Evolutionary conservation across 2,797 vertebrate species (phyloP).

Genomic region (Oreochromis mossambicus): DNA sequence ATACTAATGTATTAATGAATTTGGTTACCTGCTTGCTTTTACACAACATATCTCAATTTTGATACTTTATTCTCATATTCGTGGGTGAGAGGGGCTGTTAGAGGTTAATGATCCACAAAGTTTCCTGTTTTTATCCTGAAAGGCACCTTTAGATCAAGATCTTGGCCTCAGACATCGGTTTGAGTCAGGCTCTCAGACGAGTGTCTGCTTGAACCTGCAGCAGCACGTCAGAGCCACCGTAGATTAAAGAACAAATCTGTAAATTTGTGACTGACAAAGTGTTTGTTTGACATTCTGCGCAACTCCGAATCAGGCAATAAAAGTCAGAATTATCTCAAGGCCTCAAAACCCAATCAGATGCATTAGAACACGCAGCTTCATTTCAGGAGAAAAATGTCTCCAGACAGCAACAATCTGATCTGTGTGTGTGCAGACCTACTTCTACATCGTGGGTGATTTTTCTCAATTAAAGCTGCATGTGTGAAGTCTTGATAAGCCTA

Average conservation of each 20-base stretch:
- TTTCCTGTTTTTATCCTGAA: background rate
- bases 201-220: background rate
- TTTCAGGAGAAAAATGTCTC: background rate
- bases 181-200: background rate
- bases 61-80: background rate
- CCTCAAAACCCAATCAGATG: background rate
- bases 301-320: background rate
- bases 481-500: background rate
- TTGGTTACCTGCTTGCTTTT: background rate
- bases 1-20: fast-evolving
- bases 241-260: background rate
- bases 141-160: background rate
- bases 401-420: background rate
- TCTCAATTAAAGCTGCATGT: background rate
- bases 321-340: background rate
- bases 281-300: background rate
- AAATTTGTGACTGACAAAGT: background rate
- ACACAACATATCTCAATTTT: background rate
- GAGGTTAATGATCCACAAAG: background rate
- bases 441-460: background rate
- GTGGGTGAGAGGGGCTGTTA: background rate
- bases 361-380: background rate
- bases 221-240: background rate
- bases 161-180: background rate
- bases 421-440: background rate